phyloP scores from a whole-genome alignment of 1,140 invertebrate species.

The Drosophila leontia region DNA sequence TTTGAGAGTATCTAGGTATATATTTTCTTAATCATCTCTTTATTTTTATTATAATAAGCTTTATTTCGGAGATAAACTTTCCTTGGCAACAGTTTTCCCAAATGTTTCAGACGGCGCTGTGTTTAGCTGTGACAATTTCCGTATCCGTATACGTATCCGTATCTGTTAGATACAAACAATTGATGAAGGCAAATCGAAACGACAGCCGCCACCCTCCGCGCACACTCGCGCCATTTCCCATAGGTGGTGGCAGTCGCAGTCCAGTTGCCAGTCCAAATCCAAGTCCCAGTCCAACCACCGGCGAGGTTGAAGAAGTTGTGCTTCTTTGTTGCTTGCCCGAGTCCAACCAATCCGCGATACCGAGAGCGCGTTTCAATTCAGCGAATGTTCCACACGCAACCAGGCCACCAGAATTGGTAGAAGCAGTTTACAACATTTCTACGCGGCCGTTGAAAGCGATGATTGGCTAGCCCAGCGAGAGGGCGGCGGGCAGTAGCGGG shows the following conservation, averaged over 20 bases:
- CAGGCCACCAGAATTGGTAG: slow-evolving; percentile 68
- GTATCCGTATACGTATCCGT: not conserved
- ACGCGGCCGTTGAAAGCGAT: slow-evolving; percentile 62
- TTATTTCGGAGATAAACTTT: no score
- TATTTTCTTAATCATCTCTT: not conserved
- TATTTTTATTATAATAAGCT: not conserved
- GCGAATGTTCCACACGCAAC: slow-evolving; percentile 84
- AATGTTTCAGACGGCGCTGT: not conserved
- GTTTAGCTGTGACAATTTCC: not conserved
- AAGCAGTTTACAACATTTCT: slow-evolving; percentile 75
- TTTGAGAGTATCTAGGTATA: no score
- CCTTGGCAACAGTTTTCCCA: not conserved
- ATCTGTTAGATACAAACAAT: slow-evolving; percentile 7
- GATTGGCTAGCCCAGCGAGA: slow-evolving; percentile 67
- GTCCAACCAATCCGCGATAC: slow-evolving; percentile 83
- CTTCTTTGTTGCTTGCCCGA: slow-evolving; percentile 81
- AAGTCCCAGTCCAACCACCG: slow-evolving; percentile 44
- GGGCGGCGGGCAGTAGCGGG: slow-evolving; percentile 13
- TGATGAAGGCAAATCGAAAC: slow-evolving; percentile 1
- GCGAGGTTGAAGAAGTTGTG: slow-evolving; percentile 79
- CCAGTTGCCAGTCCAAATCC: slow-evolving; percentile 13
- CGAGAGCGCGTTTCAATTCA: slow-evolving; percentile 84
- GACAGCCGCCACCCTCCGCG: slow-evolving; percentile 6
- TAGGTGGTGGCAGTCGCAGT: slow-evolving; percentile 15
- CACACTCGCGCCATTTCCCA: slow-evolving; percentile 20